phyloP scores from a whole-genome alignment of 35 echinoderm and acorn worm genomes.

The Holothuria glaberrima region DNA sequence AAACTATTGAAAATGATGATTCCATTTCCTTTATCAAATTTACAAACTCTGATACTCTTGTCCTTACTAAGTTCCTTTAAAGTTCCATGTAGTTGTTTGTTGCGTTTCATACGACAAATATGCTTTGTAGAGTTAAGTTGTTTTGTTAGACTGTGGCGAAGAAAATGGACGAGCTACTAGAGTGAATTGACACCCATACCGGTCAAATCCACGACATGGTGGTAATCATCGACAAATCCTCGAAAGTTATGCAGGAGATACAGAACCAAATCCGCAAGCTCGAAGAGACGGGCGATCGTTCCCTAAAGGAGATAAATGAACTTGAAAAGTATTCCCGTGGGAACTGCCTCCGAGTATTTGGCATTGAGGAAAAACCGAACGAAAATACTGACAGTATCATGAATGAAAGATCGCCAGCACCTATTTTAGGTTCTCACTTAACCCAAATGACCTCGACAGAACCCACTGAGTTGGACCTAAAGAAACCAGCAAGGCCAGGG shows the following conservation, averaged over 20 bases:
- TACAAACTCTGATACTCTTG: background rate
- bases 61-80: background rate
- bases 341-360: constrained; percentile 2
- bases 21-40: background rate
- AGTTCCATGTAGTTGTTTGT: background rate
- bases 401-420: too few species aligned
- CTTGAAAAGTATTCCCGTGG: background rate
- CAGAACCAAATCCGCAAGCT: too few species aligned
- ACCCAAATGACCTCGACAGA: background rate
- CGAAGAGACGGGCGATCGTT: background rate
- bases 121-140: too few species aligned
- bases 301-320: constrained; percentile 11
- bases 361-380: background rate
- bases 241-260: too few species aligned
- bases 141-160: too few species aligned
- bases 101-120: too few species aligned
- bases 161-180: too few species aligned
- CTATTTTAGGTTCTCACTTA: too few species aligned
- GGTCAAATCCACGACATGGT: too few species aligned
- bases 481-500: background rate
- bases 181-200: too few species aligned
- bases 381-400: too few species aligned
- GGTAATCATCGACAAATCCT: too few species aligned
- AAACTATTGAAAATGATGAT: background rate
- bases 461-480: background rate